Evolutionary conservation across 2,888 invertebrate species (phyloP), one percentile per base, ranked within the genome.

Genomic region (Hypomecis punctinalis): DNA sequence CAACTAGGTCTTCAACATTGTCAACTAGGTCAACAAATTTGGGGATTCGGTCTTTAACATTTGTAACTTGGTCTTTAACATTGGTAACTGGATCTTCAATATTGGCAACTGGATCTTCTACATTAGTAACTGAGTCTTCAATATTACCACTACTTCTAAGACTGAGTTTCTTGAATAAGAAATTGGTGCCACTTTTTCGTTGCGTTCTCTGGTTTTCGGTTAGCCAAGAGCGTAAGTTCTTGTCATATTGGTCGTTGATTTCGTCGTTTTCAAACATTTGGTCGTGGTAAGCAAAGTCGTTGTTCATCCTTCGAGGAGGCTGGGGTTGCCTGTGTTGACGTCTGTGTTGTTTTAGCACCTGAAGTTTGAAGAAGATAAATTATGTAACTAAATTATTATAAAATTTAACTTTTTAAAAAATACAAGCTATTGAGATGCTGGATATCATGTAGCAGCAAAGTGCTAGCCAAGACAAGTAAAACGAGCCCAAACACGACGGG

Each of bases 261-360:
- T 36, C 2, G 13, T 52, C 53, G 0, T 11, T 51, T 1, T 23
- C 71, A 70, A 46, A 47, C 68, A 63, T 75, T 72, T 6, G 70
- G 63, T 82, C 78, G 11, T 82, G 79, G 48, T 77, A 73, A 0
- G 78, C 82, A 37, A 84, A 83, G 10, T 76, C 71, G 5, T 37
- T 56, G 5, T 23, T 11, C 8, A 33, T 5, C 35, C 35, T 5
- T 74, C 67, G 48, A 39, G 5, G 35, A 13, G 46, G 5, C n/a
- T 43, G 23, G 5, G 13, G 5, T 42, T 40, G 42, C 39, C 39
- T 13, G 40, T 56, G 10, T 1, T n/a, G 58, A 0, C 35, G 42
- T 11, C 63, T 48, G 8, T 54, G 43, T 1, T 37, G 33, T 56
- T 56, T 62, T 39, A 62, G 9, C 5, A 51, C 36, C 62, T 62